These are phyloP conservation scores for Florisuga fusca DNA, from an alignment of 2,797 vertebrate species.

Conservation along the genomic window DNA sequence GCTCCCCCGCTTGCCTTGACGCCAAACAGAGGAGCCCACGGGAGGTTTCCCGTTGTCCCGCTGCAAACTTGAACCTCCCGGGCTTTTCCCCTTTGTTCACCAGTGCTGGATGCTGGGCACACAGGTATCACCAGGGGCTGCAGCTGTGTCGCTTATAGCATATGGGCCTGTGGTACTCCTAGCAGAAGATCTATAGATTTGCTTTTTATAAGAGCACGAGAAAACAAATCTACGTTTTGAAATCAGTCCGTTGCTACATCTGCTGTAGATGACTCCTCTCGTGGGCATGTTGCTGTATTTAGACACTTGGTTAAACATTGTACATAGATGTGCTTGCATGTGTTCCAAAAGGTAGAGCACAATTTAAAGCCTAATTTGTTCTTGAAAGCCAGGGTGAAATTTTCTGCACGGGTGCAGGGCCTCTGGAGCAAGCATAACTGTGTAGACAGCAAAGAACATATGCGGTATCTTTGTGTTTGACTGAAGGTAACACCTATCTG, in stretches of 20 bases:
- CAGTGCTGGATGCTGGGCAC: not conserved
- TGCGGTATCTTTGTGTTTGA: not conserved
- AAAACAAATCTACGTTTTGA: not conserved
- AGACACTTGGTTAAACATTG: not conserved
- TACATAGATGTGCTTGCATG: rapidly evolving
- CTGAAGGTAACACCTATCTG: not conserved
- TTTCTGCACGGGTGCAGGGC: not conserved
- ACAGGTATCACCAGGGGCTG: not conserved
- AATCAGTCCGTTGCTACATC: not conserved
- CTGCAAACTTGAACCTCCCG: not conserved
- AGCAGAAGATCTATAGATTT: rapidly evolving
- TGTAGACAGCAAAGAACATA: not conserved
- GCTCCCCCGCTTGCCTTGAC: not conserved
- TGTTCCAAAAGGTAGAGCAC: not conserved
- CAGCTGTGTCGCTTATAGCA: not conserved
- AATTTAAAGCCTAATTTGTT: not conserved
- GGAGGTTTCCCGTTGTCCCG: not conserved
- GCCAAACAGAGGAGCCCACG: not conserved
- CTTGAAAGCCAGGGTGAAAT: not conserved
- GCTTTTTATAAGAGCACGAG: not conserved
- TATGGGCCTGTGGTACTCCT: not conserved
- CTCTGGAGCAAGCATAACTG: not conserved
- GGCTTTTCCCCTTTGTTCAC: not conserved
- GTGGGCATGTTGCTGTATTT: not conserved
- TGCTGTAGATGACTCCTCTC: not conserved